Percentiles rank a stretch among this genome's conserved stretches.
Evolutionary conservation across 2,888 invertebrate species (phyloP).

Genomic region (Zhengitettix transpicula): DNA sequence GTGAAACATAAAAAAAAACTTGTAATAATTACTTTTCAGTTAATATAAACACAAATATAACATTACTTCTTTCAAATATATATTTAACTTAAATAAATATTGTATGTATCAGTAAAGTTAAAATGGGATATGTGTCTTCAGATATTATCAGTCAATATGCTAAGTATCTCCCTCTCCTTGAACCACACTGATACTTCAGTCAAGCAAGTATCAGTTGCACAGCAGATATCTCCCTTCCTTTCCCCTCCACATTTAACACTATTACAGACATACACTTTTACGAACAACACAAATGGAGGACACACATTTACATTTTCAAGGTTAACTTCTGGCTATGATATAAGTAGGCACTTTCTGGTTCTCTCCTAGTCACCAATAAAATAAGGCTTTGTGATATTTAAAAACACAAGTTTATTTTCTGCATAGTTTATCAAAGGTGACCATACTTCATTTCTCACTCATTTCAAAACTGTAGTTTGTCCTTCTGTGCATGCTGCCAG

Average conservation of each 20-base stretch:
- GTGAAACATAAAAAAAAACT: no score
- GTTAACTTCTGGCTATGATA: background rate
- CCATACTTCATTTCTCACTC: no score
- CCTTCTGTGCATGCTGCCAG: background rate
- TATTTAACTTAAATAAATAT: no score
- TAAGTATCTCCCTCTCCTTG: background rate
- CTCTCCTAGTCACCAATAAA: background rate
- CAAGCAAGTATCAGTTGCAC: background rate
- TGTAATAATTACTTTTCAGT: no score
- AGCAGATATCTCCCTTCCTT: background rate
- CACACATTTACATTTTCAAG: background rate
- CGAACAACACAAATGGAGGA: background rate
- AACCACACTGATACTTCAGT: background rate
- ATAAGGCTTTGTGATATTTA: background rate
- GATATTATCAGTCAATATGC: no score
- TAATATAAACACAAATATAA: no score
- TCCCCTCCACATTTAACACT: background rate
- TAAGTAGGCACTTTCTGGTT: conserved; percentile 1
- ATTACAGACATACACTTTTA: background rate
- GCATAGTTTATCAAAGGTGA: no score
- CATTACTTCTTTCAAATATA: no score
- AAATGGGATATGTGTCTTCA: no score
- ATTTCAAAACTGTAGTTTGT: no score
- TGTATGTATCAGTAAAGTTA: no score
- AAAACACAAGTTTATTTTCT: no score